Conservation (phyloP, 2,888 invertebrate genomes). For the Tupiocoris notatus region DNA sequence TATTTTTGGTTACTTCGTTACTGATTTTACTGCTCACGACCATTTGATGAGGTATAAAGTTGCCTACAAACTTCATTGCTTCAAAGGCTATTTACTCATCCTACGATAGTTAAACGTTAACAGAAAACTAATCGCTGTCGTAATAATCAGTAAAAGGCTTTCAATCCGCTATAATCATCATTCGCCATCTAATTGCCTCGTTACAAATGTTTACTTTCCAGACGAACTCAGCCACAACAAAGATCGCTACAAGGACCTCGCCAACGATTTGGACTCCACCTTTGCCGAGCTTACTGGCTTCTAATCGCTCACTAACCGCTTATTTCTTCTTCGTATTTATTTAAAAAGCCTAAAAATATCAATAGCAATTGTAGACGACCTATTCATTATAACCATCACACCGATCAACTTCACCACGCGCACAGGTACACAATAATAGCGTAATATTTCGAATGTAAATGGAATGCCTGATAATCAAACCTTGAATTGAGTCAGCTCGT, state of each 20-base stretch:
- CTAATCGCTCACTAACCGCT: constrained; percentile 40
- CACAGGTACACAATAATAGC: constrained; percentile 17
- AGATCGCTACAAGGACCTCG: constrained; percentile 36
- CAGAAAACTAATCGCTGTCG: too few species aligned
- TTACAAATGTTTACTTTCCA: constrained; percentile 9
- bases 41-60: too few species aligned
- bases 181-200: constrained; percentile 3
- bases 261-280: constrained; percentile 37
- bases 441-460: background rate
- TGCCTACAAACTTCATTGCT: too few species aligned
- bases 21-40: too few species aligned
- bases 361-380: constrained; percentile 10
- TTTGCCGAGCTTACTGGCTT: constrained; percentile 40
- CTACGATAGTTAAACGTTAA: too few species aligned
- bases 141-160: too few species aligned
- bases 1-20: too few species aligned
- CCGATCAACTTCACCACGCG: constrained; percentile 8
- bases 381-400: constrained; percentile 27
- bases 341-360: background rate
- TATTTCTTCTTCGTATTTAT: constrained; percentile 4
- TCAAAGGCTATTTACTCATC: too few species aligned
- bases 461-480: background rate
- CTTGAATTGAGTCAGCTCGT: background rate
- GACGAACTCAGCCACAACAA: constrained; percentile 40
- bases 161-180: too few species aligned